Percentiles rank a stretch among this genome's conserved stretches.
These are phyloP conservation scores for Lochmaea crataegi DNA, from an alignment of 2,888 invertebrate species.

Conservation along the genomic window DNA sequence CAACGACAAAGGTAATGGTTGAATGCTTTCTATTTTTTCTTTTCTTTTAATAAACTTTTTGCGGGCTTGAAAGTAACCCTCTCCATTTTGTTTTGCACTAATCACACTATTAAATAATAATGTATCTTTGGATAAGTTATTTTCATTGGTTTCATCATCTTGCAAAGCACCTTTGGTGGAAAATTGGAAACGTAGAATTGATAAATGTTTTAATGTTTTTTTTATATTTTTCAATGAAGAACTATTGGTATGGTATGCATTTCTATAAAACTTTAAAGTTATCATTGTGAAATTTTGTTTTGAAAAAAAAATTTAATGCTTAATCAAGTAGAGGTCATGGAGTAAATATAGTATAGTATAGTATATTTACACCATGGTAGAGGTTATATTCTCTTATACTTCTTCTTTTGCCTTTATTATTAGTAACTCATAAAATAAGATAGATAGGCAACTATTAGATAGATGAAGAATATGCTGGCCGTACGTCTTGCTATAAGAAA, in stretches of 20 bases:
- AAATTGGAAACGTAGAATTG: not conserved
- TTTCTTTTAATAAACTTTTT: slow-evolving; percentile 15
- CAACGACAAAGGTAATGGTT: slow-evolving; percentile 38
- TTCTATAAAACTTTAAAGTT: slow-evolving; percentile 4
- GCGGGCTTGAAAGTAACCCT: slow-evolving; percentile 23
- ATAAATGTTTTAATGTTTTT: not conserved
- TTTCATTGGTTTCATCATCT: slow-evolving; percentile 6
- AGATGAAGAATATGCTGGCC: too few relatives aligned
- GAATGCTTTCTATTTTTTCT: slow-evolving; percentile 19
- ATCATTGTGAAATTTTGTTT: not conserved
- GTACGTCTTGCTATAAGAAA: too few relatives aligned
- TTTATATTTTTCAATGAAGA: not conserved
- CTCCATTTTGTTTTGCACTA: slow-evolving; percentile 15
- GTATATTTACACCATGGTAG: too few relatives aligned
- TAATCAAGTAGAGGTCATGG: too few relatives aligned
- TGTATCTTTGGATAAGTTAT: slow-evolving; percentile 15
- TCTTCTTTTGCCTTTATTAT: too few relatives aligned
- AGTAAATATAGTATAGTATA: too few relatives aligned
- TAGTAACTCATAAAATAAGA: too few relatives aligned
- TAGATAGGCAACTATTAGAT: too few relatives aligned
- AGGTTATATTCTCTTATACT: too few relatives aligned
- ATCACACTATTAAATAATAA: slow-evolving; percentile 32
- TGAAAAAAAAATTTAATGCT: too few relatives aligned
- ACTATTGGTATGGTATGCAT: not conserved
- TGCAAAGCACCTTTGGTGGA: not conserved